phyloP scores from a whole-genome alignment of 1,140 invertebrate genomes.

The Bombus turneri region DNA sequence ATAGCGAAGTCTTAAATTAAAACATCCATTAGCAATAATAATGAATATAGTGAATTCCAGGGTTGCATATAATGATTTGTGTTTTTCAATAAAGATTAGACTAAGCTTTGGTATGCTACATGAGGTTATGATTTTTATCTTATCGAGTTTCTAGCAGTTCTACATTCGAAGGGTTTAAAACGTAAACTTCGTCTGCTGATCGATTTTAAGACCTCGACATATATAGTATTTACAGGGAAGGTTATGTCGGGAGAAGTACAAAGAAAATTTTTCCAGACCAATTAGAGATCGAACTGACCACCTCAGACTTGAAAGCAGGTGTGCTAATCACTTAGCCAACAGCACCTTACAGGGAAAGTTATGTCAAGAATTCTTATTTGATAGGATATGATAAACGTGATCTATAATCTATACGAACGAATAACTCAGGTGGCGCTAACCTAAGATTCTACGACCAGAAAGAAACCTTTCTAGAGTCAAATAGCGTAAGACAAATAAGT shows the following conservation, averaged over 20 bases:
- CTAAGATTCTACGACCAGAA: neutral
- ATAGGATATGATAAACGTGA: neutral
- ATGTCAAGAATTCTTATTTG: too few species aligned
- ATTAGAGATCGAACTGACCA: too few species aligned
- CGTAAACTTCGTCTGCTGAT: neutral
- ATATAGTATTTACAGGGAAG: too few species aligned
- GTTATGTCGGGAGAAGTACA: too few species aligned
- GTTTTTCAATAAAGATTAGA: neutral
- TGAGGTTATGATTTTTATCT: neutral
- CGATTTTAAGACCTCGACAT: neutral
- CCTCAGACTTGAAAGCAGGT: too few species aligned
- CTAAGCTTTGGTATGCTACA: neutral
- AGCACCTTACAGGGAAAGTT: too few species aligned
- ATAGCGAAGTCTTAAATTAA: slow-evolving; percentile 3
- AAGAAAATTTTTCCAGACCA: too few species aligned
- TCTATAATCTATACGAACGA: neutral
- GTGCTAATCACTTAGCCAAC: too few species aligned
- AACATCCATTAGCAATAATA: neutral
- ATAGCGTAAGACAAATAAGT: neutral
- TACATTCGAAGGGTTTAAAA: neutral
- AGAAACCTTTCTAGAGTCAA: neutral
- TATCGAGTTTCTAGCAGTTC: neutral
- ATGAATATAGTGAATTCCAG: neutral
- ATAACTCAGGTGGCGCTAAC: neutral
- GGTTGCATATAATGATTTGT: neutral